phyloP scores from a whole-genome alignment of 2,797 vertebrate genomes.

The Clarias fuscus region DNA sequence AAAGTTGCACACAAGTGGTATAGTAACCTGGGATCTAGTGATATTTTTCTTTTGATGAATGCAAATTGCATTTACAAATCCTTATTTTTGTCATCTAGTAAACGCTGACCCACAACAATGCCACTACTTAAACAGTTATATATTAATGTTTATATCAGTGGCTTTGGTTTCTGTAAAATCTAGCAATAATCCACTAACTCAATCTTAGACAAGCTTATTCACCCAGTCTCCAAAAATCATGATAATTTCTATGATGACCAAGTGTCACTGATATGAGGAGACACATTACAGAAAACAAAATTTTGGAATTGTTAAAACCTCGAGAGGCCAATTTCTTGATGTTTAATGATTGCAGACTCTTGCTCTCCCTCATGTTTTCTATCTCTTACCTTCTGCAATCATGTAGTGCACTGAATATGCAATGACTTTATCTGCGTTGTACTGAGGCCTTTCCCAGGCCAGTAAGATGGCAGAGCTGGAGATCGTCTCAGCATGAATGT shows the following conservation, averaged over 20 bases:
- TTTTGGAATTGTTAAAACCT: not conserved
- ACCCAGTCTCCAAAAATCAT: not conserved
- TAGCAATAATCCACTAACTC: not conserved
- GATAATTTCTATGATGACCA: not conserved
- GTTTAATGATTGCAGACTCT: not conserved
- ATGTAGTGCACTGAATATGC: conserved; percentile 98
- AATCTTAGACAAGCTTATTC: not conserved
- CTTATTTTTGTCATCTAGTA: not conserved
- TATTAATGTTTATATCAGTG: not conserved
- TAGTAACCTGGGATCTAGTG: not conserved
- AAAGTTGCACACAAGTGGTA: not conserved
- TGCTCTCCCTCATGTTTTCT: not conserved
- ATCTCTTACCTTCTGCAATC: conserved; percentile 92
- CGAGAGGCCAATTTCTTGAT: not conserved
- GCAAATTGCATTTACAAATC: not conserved
- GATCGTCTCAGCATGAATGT: conserved; percentile 92
- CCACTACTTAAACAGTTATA: not conserved
- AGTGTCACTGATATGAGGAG: not conserved
- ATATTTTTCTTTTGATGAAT: not conserved
- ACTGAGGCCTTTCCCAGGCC: conserved; percentile 93
- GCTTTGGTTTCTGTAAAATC: not conserved
- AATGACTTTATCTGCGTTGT: conserved; percentile 95
- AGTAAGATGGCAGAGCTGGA: conserved; percentile 97
- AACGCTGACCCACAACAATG: not conserved
- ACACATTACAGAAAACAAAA: not conserved